Evolutionary conservation across 2,113 vertebrate species (phyloP).

Genomic region (Peromyscus leucopus): DNA sequence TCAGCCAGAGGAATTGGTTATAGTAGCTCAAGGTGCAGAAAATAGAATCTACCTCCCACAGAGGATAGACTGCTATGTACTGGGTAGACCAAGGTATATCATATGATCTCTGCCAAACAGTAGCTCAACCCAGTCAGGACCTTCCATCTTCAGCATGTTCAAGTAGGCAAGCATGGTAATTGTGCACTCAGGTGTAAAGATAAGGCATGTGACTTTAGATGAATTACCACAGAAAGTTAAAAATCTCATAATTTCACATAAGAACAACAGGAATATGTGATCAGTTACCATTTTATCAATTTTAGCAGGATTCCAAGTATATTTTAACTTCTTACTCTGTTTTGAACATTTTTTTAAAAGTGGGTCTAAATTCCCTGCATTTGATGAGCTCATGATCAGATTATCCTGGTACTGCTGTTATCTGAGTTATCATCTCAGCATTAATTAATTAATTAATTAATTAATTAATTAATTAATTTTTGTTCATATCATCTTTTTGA

Average conservation of each 20-base stretch:
- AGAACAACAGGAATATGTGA: not conserved
- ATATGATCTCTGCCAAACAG: not conserved
- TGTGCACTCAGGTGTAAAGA: not conserved
- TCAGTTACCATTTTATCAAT: not conserved
- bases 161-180: not conserved
- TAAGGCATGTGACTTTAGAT: not conserved
- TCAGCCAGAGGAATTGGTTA: not conserved
- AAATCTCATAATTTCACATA: not conserved
- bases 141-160: not conserved
- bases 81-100: not conserved
- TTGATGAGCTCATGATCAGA: not conserved
- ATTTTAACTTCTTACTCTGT: not conserved
- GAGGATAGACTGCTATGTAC: not conserved
- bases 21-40: not conserved
- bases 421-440: not conserved
- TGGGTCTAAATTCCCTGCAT: not conserved
- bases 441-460: not conserved
- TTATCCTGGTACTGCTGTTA: not conserved
- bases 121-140: not conserved
- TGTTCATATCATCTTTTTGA: not conserved
- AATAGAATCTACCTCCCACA: not conserved
- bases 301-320: not conserved
- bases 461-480: not conserved
- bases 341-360: slow-evolving; percentile 15
- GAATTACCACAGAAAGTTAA: not conserved